Base-by-base conservation (phyloP, 2,888 invertebrate genomes). In the Tenthredo scrophulariae region DNA sequence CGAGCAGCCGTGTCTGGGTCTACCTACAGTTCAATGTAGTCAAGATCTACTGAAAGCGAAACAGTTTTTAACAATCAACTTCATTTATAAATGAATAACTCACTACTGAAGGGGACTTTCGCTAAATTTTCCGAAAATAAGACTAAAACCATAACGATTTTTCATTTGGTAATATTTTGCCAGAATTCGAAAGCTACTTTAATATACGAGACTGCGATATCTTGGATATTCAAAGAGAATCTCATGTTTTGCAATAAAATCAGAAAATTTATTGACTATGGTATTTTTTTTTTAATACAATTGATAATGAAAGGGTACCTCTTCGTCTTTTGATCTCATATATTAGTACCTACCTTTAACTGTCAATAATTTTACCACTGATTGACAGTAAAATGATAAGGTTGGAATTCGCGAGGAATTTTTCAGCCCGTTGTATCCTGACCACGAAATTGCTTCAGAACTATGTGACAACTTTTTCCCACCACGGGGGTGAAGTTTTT, bases 381-480 rank as follows among this genome's bases (percentile, higher is more conserved):
- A 77, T 54, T 33, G 26, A 77, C 18, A 50, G 18, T n/a, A 18
- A 54, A 54, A 54, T 54, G n/a, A 50, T 54, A 29, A 50, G n/a
- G 15, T 6, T 54, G 87, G 87, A 87, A 90, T 89, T 85, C 87
- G 85, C 86, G 86, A 85, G 85, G 88, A 89, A 90, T 90, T 89
- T 50, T 90, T 88, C 87, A 87, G 87, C 87, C n/a, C 43, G 29
- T 26, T 6, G 74, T 43, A 15, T 22, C 43, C 74, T 26, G 74
- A 85, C 86, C 88, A 87, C 86, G 84, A 87, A 90, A 89, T 90
- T 89, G 89, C 89, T 89, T 87, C 86, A 87, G 86, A 90, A 90
- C 89, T 90, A 90, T 90, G 89, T 87, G 88, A 26, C 40, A 54
- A 37, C 40, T 54, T 50, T 82, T 70, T 70, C 67, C 54, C 26